Base-by-base conservation (phyloP, 2,797 vertebrate species). In the Rhincodon typus region DNA sequence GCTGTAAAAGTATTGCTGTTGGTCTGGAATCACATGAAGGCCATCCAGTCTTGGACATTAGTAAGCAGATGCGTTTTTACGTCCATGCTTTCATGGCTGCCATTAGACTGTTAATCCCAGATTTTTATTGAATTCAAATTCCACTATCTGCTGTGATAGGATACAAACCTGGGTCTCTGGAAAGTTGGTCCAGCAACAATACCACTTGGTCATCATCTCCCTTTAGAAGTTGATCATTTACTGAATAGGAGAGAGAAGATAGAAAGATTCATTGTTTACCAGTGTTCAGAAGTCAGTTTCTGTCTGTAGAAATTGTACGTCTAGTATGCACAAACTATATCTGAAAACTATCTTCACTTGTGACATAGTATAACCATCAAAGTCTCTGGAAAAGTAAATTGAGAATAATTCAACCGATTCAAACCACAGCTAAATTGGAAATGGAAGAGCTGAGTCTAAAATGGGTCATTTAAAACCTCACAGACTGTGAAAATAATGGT, bases 341-440 rank as follows among this genome's bases (percentile, higher is more conserved):
- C 34, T 91, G 57, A 91, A 67, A 66, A n/a, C 34, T 91, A 91
- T 66, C 17, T n/a, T 91, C n/a, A n/a, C 19, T 66, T 67, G 19
- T n/a, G 53, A 15, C 38, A 21, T 2, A 23, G 79, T 42, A 7
- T 1, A 46, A 21, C 82, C 42, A 84, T 46, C n/a, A 27, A 91
- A 30, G 53, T 62, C 21, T n/a, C 19, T 67, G 12, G 90, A 93
- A 93, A 93, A 69, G 38, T 69, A 69, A 93, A 67, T 69, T 93
- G 66, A 93, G 67, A 93, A 93, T 93, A 69, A 93, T 93, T 38
- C 62, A 93, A 69, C n/a, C 38, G 7, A 93, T 42, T 67, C 38
- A 69, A 42, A 93, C 66, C 62, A 42, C 90, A 93, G n/a, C 8
- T 69, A 93, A 69, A 93, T 93, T 93, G 90, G 90, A 93, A 93